Evolutionary conservation across 2,113 vertebrate species (phyloP).

Genomic region (Capra hircus): DNA sequence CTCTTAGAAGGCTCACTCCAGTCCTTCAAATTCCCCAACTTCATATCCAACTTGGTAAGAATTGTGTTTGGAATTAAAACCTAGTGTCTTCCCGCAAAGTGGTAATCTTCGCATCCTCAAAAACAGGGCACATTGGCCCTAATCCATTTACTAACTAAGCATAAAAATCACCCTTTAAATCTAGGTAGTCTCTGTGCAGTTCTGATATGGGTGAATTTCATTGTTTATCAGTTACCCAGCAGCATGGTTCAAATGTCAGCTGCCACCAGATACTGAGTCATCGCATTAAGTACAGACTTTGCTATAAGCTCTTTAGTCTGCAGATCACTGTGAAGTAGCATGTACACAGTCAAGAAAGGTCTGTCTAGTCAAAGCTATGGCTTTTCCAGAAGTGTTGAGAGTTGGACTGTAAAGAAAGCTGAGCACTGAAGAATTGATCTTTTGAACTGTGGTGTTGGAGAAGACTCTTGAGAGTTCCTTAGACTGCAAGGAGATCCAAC

Average conservation of each 20-base stretch:
- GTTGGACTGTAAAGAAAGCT: neutral
- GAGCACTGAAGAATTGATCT: neutral
- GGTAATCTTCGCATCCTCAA: neutral
- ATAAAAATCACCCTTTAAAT: neutral
- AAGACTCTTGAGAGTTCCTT: neutral
- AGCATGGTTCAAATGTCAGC: neutral
- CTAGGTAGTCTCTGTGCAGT: neutral
- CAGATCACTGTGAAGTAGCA: neutral
- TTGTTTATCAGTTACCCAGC: neutral
- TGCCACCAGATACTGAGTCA: neutral
- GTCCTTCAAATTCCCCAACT: neutral
- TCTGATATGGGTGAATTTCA: neutral
- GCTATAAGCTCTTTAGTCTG: neutral
- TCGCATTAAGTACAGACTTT: neutral
- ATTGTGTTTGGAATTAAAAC: neutral
- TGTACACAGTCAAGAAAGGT: neutral
- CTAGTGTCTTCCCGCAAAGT: neutral
- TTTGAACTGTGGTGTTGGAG: neutral
- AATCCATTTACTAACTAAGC: neutral
- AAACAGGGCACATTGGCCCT: neutral
- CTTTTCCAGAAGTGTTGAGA: neutral
- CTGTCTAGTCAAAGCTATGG: neutral
- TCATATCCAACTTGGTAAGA: neutral
- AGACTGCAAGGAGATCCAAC: neutral
- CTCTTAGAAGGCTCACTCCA: neutral